Percentiles rank a stretch among this genome's conserved stretches.
phyloP scores from a whole-genome alignment of 1,140 invertebrate species.

The Epicauta chinensis region DNA sequence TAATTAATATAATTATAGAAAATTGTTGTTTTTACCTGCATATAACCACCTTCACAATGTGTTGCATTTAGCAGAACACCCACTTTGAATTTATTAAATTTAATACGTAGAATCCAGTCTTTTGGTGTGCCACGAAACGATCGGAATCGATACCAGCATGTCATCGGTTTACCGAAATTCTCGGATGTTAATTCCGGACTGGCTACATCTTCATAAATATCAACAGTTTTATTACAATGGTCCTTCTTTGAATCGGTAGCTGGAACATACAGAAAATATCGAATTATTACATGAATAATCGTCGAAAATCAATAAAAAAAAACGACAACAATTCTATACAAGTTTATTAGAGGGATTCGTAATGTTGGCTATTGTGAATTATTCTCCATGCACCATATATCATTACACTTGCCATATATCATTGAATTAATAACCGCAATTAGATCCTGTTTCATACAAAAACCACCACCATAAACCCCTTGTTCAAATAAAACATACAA shows the following conservation, averaged over 20 bases:
- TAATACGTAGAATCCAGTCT: constrained; percentile 81
- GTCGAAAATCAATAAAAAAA: too few species aligned
- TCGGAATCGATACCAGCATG: constrained; percentile 82
- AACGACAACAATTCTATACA: too few species aligned
- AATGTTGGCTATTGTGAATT: too few species aligned
- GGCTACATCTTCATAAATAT: constrained; percentile 84
- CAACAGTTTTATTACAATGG: constrained; percentile 87
- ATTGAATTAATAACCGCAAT: too few species aligned
- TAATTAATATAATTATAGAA: too few species aligned
- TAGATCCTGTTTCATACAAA: too few species aligned
- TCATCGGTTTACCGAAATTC: constrained; percentile 74
- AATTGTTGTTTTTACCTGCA: constrained; percentile 58
- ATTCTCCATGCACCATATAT: too few species aligned
- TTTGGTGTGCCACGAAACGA: constrained; percentile 74
- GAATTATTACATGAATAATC: neutral
- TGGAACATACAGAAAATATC: constrained; percentile 40
- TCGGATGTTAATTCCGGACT: constrained; percentile 76
- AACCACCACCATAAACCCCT: too few species aligned
- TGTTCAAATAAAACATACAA: too few species aligned
- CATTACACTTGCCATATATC: too few species aligned
- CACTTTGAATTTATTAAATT: constrained; percentile 90
- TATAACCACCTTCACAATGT: constrained; percentile 74
- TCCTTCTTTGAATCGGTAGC: constrained; percentile 62
- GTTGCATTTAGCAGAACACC: constrained; percentile 79
- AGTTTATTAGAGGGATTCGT: too few species aligned